phyloP scores from a whole-genome alignment of 2,113 vertebrate genomes.

The Cricetomys ansorgei region DNA sequence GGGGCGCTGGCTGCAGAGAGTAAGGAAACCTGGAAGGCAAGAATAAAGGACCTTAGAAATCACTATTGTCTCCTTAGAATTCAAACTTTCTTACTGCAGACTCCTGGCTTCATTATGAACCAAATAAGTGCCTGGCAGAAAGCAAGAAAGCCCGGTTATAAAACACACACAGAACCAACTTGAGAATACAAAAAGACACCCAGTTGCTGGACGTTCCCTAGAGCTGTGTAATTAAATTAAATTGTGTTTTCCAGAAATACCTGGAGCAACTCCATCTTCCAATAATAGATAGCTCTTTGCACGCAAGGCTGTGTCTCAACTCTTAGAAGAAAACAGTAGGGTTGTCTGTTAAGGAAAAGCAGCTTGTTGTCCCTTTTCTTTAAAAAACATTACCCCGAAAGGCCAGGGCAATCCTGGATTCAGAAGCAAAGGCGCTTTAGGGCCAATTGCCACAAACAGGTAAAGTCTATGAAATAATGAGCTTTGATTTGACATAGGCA shows the following conservation, averaged over 20 bases:
- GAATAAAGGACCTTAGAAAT: background rate
- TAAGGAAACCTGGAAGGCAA: background rate
- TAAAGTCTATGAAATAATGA: background rate
- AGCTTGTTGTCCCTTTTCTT: background rate
- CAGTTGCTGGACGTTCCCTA: background rate
- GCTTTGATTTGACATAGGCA: background rate
- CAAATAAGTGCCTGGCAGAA: slow-evolving; percentile 18
- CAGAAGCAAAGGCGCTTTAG: background rate
- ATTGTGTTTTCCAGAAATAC: slow-evolving; percentile 42
- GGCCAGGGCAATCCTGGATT: background rate
- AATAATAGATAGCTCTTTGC: background rate
- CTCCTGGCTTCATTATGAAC: slow-evolving; percentile 1
- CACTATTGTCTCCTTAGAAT: background rate
- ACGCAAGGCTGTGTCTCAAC: background rate
- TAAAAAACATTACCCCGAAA: background rate
- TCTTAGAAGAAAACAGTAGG: background rate
- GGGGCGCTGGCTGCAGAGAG: background rate
- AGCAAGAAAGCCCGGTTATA: background rate
- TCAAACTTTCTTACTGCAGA: background rate
- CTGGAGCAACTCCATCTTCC: slow-evolving; percentile 45
- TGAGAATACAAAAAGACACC: slow-evolving; percentile 3
- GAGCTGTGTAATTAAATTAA: slow-evolving; percentile 58
- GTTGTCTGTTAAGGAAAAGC: background rate
- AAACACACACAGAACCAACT: background rate
- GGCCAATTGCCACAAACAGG: background rate